These are phyloP conservation scores for Schrankia costaestrigalis DNA, from an alignment of 2,888 invertebrate genomes.

Conservation along the genomic window DNA sequence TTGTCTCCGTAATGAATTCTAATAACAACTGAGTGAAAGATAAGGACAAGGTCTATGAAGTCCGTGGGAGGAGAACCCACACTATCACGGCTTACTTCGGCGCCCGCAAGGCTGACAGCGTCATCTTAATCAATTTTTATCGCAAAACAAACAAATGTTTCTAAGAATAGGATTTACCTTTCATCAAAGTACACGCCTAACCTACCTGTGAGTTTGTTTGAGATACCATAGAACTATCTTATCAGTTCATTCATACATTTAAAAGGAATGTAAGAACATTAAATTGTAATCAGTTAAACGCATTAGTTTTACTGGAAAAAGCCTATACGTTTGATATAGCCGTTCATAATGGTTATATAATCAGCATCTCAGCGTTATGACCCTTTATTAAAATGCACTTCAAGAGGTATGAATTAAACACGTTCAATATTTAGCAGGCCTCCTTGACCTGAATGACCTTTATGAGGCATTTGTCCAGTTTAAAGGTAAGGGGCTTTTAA, in stretches of 20 bases:
- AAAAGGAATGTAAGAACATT: slow-evolving; percentile 5
- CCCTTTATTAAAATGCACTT: no score
- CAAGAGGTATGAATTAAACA: slow-evolving; percentile 14
- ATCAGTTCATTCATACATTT: slow-evolving; percentile 1
- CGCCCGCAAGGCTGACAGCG: slow-evolving; percentile 45
- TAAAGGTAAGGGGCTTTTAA: slow-evolving; percentile 43
- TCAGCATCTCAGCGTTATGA: no score
- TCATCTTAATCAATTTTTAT: slow-evolving; percentile 32
- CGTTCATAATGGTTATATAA: no score
- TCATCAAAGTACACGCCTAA: slow-evolving; percentile 12
- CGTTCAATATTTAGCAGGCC: slow-evolving; percentile 27
- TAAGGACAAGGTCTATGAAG: slow-evolving; percentile 30
- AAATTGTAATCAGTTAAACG: slow-evolving; percentile 4
- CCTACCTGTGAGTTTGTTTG: slow-evolving; percentile 4
- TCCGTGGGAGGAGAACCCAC: slow-evolving; percentile 42
- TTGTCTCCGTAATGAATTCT: slow-evolving; percentile 7
- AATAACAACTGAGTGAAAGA: slow-evolving; percentile 23
- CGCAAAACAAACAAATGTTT: slow-evolving; percentile 26
- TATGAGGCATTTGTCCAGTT: slow-evolving; percentile 53
- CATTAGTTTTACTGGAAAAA: no score
- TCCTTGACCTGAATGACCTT: slow-evolving; percentile 53
- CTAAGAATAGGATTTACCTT: slow-evolving; percentile 14
- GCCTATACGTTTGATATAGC: no score
- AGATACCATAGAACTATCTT: slow-evolving; percentile 6
- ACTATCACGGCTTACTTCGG: slow-evolving; percentile 28